Evolutionary conservation across 2,113 vertebrate genomes (phyloP), one percentile per base, ranked within the genome.

Genomic region (Otolemur garnettii): DNA sequence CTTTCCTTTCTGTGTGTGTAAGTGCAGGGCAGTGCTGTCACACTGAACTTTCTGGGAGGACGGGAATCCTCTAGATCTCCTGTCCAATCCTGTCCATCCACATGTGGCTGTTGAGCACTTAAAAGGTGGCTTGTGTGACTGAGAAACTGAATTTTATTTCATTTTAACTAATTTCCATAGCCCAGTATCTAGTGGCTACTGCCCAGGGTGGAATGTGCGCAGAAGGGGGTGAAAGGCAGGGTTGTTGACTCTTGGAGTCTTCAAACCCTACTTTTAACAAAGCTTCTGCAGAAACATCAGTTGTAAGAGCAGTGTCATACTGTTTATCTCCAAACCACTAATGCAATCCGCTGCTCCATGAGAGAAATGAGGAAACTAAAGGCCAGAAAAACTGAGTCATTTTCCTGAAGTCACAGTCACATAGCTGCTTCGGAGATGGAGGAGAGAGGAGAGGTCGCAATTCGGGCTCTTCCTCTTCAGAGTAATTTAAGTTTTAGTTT

Each of bases 321-420:
- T 21, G 35, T 26, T 88, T 33, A 24, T 80, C 91, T 92, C 62
- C 71, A 72, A 91, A 80, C 79, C 64, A 28, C 68, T 38, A 26
- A 59, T 80, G 14, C 2, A 35, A 71, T 55, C 30, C 38, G 15
- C 64, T 0, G 9, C 53, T 80, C 85, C 57, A 12, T 89, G 42
- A 77, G 55, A 94, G 62, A 90, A 62, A 75, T 14, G 57, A 74
- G 81, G 85, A 87, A 90, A 75, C 78, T 38, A 19, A 55, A 90
- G 74, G 42, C 81, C 68, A 83, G 91, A 92, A 78, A 59, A 78
- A 60, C 42, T 81, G 71, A 96, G 50, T 88, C 92, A 87, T 15
- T 77, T 50, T 71, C 57, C 84, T 78, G 5, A 77, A 64, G 12
- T 79, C 59, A 17, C 42, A 79, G 86, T 92, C 87, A 93, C n/a